Conservation (phyloP, 2,113 vertebrate genomes). For the Eleginops maclovinus region DNA sequence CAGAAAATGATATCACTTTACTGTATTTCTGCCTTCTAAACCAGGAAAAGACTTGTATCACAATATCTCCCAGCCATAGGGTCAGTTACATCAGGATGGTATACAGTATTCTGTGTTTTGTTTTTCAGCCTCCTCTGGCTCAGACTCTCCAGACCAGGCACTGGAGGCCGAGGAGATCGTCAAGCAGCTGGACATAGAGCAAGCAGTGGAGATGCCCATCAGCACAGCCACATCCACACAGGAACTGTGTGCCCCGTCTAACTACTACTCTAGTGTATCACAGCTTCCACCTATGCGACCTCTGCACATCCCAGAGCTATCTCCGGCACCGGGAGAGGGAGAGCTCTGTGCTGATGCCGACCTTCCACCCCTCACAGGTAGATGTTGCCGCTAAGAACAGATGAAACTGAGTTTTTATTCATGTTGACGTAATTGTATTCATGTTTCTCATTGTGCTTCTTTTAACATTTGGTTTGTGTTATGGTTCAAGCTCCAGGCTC, state of each 20-base stretch:
- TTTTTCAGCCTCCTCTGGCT: slow-evolving; percentile 88
- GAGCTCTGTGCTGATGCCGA: slow-evolving; percentile 88
- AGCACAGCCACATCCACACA: slow-evolving; percentile 89
- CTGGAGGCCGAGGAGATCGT: slow-evolving; percentile 96
- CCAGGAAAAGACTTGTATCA: too few species aligned
- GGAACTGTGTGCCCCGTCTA: slow-evolving; percentile 84
- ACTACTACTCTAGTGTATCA: slow-evolving; percentile 80
- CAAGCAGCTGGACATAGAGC: slow-evolving; percentile 96
- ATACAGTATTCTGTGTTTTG: not conserved
- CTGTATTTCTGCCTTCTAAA: too few species aligned
- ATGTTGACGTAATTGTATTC: not conserved
- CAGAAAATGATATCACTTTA: too few species aligned
- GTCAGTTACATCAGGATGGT: not conserved
- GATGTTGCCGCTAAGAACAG: not conserved
- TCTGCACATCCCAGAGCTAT: slow-evolving; percentile 83
- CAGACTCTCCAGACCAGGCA: slow-evolving; percentile 94
- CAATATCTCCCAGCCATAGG: too few species aligned
- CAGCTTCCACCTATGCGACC: slow-evolving; percentile 81
- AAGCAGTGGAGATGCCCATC: slow-evolving; percentile 91
- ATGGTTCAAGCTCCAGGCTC: slow-evolving; percentile 88
- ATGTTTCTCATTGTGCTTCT: slow-evolving; percentile 4
- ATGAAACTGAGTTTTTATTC: not conserved
- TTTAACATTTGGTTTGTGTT: slow-evolving; percentile 6
- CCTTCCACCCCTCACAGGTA: slow-evolving; percentile 95
- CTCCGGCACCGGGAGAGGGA: slow-evolving; percentile 80